phyloP scores from a whole-genome alignment of 2,888 invertebrate genomes.

The Catocala sponsa region DNA sequence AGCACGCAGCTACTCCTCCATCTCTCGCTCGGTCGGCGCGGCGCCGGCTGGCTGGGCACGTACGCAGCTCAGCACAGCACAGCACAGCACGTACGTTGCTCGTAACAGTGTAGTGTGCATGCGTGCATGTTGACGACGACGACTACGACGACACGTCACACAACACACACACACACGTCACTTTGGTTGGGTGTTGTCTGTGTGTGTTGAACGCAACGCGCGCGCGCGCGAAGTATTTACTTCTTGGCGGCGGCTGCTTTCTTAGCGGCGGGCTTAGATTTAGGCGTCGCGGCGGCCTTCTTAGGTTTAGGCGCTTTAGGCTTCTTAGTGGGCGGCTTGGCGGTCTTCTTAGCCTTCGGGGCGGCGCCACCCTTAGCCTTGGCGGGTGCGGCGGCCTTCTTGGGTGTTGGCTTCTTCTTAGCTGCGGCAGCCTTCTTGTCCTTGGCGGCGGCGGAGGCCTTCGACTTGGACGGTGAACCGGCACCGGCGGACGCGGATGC shows the following conservation, averaged over 20 bases:
- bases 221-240: conserved; percentile 13
- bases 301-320: conserved; percentile 73
- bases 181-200: too few relatives aligned
- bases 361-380: conserved; percentile 52
- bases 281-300: conserved; percentile 54
- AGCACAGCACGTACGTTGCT: too few relatives aligned
- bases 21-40: too few relatives aligned
- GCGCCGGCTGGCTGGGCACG: too few relatives aligned
- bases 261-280: conserved; percentile 49
- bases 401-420: conserved; percentile 56
- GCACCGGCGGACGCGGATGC: conserved; percentile 12
- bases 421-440: conserved; percentile 58
- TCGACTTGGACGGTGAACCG: conserved; percentile 36
- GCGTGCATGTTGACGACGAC: too few relatives aligned
- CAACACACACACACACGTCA: too few relatives aligned
- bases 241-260: conserved; percentile 47
- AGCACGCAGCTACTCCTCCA: too few relatives aligned
- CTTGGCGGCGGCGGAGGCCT: conserved; percentile 41
- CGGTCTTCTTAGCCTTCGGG: conserved; percentile 56
- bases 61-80: too few relatives aligned
- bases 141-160: too few relatives aligned
- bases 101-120: too few relatives aligned
- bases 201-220: too few relatives aligned
- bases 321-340: conserved; percentile 68
- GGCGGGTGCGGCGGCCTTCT: conserved; percentile 49